Evolutionary conservation across 2,797 vertebrate species (phyloP), one percentile per base, ranked within the genome.

Genomic region (Etheostoma nigrum): DNA sequence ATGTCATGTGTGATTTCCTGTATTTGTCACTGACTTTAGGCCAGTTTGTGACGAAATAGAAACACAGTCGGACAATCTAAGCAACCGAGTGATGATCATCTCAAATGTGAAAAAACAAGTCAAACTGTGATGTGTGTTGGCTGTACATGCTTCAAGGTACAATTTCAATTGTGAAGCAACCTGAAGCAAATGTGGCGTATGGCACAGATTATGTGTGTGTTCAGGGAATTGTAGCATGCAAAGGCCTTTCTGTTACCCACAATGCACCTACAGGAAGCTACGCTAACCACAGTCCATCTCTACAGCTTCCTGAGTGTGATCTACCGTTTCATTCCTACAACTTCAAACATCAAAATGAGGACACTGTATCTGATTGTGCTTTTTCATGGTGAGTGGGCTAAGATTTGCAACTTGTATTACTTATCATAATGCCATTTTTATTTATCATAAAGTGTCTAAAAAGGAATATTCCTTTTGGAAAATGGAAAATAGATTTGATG

Each of bases 321-420:
- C 19, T 5, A 7, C 16, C 3, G 2, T 18, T 27, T 18, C 11
- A 5, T 19, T 13, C 13, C 42, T 1, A 44, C 12, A 2, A n/a
- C 16, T 14, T 45, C 51, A 8, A 13, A 52, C 25, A 54, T 40
- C 72, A 83, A 51, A 23, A 94, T 95, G 91, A 90, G 69, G 79
- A 44, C 57, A 6, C 14, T 89, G 2, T 84, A 25, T 65, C 13
- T 94, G 6, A 6, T 89, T 70, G 62, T 92, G 25, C 59, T 94
- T 12, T 77, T 89, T 42, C 83, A 79, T 11, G 88, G 94, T 94
- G 67, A 93, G 93, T 84, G 1, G 40, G 0, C n/a, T 66, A 36
- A 68, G 15, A 45, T 61, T 67, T 33, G 44, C 1, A 53, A 19
- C 1, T 36, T 73, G 3, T 23, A 53, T 45, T 53, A 6, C 53